Conservation (phyloP, 2,113 vertebrate species). For the Aythya baeri region DNA sequence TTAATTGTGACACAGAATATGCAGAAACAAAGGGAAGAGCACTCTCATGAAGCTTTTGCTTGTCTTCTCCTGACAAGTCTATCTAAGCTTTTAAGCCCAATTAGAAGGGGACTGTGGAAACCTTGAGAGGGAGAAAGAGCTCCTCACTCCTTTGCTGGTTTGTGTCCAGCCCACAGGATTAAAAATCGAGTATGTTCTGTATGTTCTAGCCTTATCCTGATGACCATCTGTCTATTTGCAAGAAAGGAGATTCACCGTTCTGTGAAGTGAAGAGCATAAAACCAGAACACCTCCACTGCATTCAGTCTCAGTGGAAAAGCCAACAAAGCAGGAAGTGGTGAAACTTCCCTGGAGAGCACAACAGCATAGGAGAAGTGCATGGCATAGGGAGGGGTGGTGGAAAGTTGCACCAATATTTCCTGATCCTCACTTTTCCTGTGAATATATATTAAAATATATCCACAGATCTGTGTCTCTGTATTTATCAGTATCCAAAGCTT, state of each 20-base stretch:
- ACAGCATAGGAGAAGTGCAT: background rate
- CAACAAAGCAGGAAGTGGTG: background rate
- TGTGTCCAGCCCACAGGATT: background rate
- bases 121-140: background rate
- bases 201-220: background rate
- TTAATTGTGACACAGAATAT: background rate
- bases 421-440: background rate
- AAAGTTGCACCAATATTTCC: background rate
- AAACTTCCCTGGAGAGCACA: background rate
- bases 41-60: background rate
- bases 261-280: background rate
- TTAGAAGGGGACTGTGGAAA: background rate
- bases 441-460: background rate
- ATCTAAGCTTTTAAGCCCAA: background rate
- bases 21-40: background rate
- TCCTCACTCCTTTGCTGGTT: background rate
- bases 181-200: background rate
- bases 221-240: background rate
- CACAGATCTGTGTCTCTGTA: background rate
- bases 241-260: background rate
- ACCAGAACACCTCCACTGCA: rapidly evolving
- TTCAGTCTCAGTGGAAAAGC: background rate
- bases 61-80: background rate
- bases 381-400: background rate
- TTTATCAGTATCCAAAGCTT: background rate